Base-by-base conservation (phyloP, 1,140 invertebrate genomes). In the Drosophila pallidifrons region DNA sequence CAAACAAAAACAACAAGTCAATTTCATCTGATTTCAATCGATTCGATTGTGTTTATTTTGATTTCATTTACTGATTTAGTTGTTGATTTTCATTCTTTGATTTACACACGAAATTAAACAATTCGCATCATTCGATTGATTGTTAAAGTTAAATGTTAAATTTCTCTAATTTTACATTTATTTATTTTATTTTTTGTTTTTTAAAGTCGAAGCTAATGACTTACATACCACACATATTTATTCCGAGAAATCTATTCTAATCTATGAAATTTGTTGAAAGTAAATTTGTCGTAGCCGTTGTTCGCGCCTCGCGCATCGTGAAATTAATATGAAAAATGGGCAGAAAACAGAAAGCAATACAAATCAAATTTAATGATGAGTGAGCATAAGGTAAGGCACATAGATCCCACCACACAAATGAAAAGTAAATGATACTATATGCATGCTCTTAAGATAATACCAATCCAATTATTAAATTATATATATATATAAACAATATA, bases 351-450 rank as follows among this genome's bases (percentile, higher is more conserved):
- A 88, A 87, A 87, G 78, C 81, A 79, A 86, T 87, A 80, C 80
- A 87, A 89, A 89, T 87, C 68, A 52, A 52, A 52, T 78, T 87
- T n/a, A 38, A 78, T 76, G 86, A 89, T 86, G 83, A 75, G 91
- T 92, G 91, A 92, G 91, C 91, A 92, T 92, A 92, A 92, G 91
- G 91, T 92, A 92, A 82, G 91, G 72, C 51, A 70, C 66, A 75
- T 75, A 75, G 72, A 75, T 75, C 66, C 72, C 72, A 63, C 49
- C 51, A 75, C 72, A 75, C 49, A 69, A 75, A 32, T 46, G 57
- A 70, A 55, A 38, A 55, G 13, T 38, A 35, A 55, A 69, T 54
- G 47, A 45, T 64, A 25, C 20, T 25, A 45, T 47, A 70, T 75
- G 73, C 73, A 71, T 71, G 67, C 73, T 75, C 60, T 65, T 71